Percentiles rank a stretch among this genome's conserved stretches.
phyloP scores from a whole-genome alignment of 2,888 invertebrate species.

The Mythimna albipuncta region DNA sequence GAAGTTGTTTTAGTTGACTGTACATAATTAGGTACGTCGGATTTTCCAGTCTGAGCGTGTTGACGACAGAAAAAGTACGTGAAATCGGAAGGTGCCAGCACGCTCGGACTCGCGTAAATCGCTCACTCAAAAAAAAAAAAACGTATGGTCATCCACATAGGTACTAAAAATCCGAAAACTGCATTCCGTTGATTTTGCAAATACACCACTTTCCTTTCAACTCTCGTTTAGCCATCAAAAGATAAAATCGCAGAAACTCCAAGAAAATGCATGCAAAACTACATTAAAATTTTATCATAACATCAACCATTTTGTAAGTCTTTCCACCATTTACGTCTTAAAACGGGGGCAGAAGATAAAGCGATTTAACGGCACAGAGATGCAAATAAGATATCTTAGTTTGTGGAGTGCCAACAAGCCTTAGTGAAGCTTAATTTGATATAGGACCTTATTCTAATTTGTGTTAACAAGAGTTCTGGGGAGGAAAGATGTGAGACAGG shows the following conservation, averaged over 20 bases:
- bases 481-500: not conserved
- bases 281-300: conserved; percentile 32
- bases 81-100: too few relatives aligned
- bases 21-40: too few relatives aligned
- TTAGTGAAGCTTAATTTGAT: conserved; percentile 59
- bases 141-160: too few relatives aligned
- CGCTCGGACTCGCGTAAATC: too few relatives aligned
- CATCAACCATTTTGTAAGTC: conserved; percentile 20
- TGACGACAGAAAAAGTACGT: too few relatives aligned
- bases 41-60: too few relatives aligned
- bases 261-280: conserved; percentile 22
- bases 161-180: not conserved
- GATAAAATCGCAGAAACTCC: not conserved
- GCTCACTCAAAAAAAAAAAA: too few relatives aligned
- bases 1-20: too few relatives aligned
- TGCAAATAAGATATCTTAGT: conserved; percentile 61
- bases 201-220: not conserved
- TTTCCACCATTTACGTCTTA: conserved; percentile 36
- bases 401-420: conserved; percentile 57
- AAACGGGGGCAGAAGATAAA: conserved; percentile 57
- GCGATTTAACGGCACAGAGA: conserved; percentile 42
- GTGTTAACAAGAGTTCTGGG: conserved; percentile 23
- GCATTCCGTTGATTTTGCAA: not conserved
- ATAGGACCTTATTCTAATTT: conserved; percentile 46
- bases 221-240: not conserved